Evolutionary conservation across 2,888 invertebrate genomes (phyloP).

Genomic region (Congeria kusceri): DNA sequence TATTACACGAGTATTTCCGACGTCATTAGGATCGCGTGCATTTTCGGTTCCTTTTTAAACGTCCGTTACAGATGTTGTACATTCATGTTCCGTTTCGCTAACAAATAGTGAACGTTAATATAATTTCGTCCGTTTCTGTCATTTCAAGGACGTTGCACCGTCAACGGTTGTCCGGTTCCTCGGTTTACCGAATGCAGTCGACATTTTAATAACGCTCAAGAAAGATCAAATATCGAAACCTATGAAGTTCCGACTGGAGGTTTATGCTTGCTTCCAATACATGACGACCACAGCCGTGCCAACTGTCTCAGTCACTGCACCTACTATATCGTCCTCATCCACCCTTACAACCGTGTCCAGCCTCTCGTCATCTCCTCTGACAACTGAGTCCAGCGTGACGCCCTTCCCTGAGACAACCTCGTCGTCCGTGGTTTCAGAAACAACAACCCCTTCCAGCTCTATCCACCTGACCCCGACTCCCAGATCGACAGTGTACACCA

Average conservation of each 20-base stretch:
- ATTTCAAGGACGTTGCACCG: slow-evolving; percentile 15
- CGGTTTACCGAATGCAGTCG: slow-evolving; percentile 19
- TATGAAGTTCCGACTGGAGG: slow-evolving; percentile 28
- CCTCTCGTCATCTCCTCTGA: neutral
- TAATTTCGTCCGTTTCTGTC: too few species aligned
- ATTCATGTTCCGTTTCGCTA: too few species aligned
- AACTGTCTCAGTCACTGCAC: neutral
- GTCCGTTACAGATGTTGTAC: too few species aligned
- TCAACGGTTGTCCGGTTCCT: slow-evolving; percentile 11
- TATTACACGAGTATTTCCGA: too few species aligned
- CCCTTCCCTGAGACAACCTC: neutral
- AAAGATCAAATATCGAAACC: neutral
- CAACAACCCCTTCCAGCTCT: too few species aligned
- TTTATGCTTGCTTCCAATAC: slow-evolving; percentile 27
- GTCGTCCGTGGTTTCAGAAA: too few species aligned
- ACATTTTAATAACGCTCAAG: slow-evolving; percentile 18
- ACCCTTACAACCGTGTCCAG: neutral
- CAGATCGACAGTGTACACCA: too few species aligned
- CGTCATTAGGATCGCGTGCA: too few species aligned
- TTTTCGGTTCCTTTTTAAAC: too few species aligned
- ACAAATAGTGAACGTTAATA: too few species aligned
- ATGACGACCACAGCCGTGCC: neutral
- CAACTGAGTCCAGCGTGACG: neutral
- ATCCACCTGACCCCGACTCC: slow-evolving; percentile 2
- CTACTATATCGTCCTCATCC: neutral